These are phyloP conservation scores for Uloborus diversus DNA, from an alignment of 1,140 invertebrate genomes.

Conservation along the genomic window DNA sequence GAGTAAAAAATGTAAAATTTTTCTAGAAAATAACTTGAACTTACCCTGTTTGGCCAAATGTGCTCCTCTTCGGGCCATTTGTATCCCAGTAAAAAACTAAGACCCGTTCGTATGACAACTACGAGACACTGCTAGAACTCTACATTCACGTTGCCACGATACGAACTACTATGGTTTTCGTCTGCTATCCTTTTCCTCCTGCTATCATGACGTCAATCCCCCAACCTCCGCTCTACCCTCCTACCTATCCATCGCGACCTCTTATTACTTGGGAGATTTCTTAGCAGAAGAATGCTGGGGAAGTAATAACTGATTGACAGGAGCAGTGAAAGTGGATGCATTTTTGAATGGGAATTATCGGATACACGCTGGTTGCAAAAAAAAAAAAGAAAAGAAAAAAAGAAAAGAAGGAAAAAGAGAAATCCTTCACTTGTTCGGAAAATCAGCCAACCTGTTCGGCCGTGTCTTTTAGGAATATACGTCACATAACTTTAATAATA, in stretches of 20 bases:
- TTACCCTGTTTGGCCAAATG: background rate
- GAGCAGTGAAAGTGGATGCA: background rate
- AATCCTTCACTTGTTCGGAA: background rate
- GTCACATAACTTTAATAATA: too few species aligned
- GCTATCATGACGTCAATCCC: constrained; percentile 24
- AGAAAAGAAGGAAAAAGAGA: background rate
- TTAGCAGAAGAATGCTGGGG: background rate
- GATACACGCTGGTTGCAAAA: too few species aligned
- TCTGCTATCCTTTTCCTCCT: constrained; percentile 38
- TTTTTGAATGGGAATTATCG: too few species aligned
- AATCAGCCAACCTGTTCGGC: too few species aligned
- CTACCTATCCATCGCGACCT: background rate
- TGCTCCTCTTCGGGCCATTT: background rate
- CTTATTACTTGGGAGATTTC: background rate
- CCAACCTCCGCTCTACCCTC: background rate
- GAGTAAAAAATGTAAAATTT: too few species aligned
- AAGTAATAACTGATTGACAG: constrained; percentile 27
- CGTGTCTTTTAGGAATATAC: too few species aligned
- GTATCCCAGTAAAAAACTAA: background rate
- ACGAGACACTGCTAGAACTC: too few species aligned
- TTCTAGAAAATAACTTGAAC: too few species aligned
- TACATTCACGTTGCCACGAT: background rate
- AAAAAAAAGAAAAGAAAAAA: background rate
- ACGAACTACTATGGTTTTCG: constrained; percentile 21
- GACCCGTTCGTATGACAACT: too few species aligned